Base-by-base conservation (phyloP, 1,140 invertebrate species). In the Drosophila serrata region DNA sequence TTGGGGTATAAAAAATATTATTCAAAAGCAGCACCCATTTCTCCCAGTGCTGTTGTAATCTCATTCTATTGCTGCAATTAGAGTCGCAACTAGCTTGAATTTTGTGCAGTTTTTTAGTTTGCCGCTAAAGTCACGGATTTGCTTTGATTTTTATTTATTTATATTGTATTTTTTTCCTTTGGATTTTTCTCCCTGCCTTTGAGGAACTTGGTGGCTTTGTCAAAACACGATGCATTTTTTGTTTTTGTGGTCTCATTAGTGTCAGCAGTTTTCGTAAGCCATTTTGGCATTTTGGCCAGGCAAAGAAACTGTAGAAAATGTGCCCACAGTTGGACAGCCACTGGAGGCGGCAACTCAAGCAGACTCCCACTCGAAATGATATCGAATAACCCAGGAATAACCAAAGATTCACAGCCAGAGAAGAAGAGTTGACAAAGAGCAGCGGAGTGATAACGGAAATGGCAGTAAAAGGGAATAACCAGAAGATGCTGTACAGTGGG, bases 11-110 rank as follows among this genome's bases (percentile, higher is more conserved):
- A 9, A n/a, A 9, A 17, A 42, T 17, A 42, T 17, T 42, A 17
- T 11, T 15, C 15, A 42, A n/a, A 22, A 35, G 2, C 0, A 11
- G 3, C 1, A 0, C 1, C 3, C 2, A 4, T 45, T 27, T 43
- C 24, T 31, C 6, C 9, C 53, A n/a, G 69, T 53, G 46, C 58
- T 51, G 40, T 65, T 49, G 40, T 72, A 88, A 88, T 90, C 84
- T 84, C 61, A 77, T 84, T 88, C 77, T 88, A 80, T 84, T 84
- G 80, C 80, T 49, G 84, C 85, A 88, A 88, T 88, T 88, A 88
- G 77, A 90, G 84, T 81, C 57, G 59, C 53, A 61, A 57, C 49
- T 70, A 70, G 64, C 57, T 70, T 39, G 22, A 42, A 59, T 35
- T 31, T 70, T 43, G 45, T 46, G 58, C 37, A 74, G 35, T 48